phyloP scores from a whole-genome alignment of 2,113 vertebrate species.

The Hippocampus mohnikei region DNA sequence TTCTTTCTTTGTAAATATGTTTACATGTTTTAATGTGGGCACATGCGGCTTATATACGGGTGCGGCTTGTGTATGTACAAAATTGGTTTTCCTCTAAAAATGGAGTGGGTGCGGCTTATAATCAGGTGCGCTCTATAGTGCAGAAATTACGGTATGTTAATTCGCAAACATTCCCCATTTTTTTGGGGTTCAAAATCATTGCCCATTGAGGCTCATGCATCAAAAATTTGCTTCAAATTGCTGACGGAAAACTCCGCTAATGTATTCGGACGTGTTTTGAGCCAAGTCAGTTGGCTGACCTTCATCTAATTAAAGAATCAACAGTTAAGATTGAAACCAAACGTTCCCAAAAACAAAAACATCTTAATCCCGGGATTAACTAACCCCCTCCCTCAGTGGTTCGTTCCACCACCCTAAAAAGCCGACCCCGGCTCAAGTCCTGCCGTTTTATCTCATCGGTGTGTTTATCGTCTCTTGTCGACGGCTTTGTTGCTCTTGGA shows the following conservation, averaged over 20 bases:
- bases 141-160: too few relatives aligned
- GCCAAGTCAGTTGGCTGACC: neutral
- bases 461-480: conserved; percentile 7
- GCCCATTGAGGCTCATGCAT: too few relatives aligned
- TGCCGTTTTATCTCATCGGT: neutral
- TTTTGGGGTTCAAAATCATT: neutral
- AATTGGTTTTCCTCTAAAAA: too few relatives aligned
- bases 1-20: too few relatives aligned
- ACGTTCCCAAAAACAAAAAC: neutral
- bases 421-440: neutral
- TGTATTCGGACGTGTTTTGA: neutral
- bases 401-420: neutral
- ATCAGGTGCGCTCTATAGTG: too few relatives aligned
- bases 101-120: too few relatives aligned
- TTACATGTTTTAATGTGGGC: too few relatives aligned
- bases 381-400: neutral
- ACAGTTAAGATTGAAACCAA: neutral
- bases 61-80: too few relatives aligned
- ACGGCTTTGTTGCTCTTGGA: neutral
- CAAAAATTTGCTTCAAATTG: too few relatives aligned
- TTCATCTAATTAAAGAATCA: neutral
- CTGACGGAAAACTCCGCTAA: neutral
- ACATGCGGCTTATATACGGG: too few relatives aligned
- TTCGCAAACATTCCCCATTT: neutral
- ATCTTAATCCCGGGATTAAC: neutral